Evolutionary conservation across 2,797 vertebrate genomes (phyloP), one percentile per base, ranked within the genome.

Genomic region (Brachyalestes nurse): DNA sequence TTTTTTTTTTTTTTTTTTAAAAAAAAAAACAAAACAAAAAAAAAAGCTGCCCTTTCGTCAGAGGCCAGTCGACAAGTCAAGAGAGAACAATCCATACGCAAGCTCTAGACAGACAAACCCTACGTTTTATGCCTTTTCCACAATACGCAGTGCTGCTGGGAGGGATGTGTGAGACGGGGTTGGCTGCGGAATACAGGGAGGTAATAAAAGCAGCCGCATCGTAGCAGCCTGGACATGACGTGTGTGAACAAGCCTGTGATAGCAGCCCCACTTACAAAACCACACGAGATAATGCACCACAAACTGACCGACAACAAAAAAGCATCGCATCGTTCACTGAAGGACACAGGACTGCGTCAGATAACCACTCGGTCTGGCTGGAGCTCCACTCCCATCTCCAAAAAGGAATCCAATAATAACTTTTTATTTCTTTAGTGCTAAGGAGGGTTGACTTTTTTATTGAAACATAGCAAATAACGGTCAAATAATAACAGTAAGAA

Each of bases 401-500:
- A 55, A 80, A 79, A 75, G 73, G 25, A 77, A 80, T 80, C 53
- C 34, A 75, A 72, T 42, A 9, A 55, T 42, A 9, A 55, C 61
- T 72, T 38, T 66, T 67, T 60, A 70, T 61, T 34, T 57, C 60
- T 47, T 53, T 42, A 51, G 67, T 17, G 14, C 58, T 70, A 42
- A 69, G 61, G 79, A 72, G 38, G 77, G 62, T 76, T 76, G 19
- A 40, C 19, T 40, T 79, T 72, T 23, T 45, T 53, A 76, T 49
- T 74, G 79, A 83, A 75, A 72, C 69, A 72, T 23, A 72, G 73
- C 78, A 77, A 69, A 74, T 80, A 61, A 77, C 57, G 40, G 67
- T 75, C 78, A 72, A 84, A 82, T 57, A 53, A 86, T 80, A 84
- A 58, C 17, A 84, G 62, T 78, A 65, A 17, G 8, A 38, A 70